Evolutionary conservation across 1,140 invertebrate genomes (phyloP).

Genomic region (Uloborus diversus): DNA sequence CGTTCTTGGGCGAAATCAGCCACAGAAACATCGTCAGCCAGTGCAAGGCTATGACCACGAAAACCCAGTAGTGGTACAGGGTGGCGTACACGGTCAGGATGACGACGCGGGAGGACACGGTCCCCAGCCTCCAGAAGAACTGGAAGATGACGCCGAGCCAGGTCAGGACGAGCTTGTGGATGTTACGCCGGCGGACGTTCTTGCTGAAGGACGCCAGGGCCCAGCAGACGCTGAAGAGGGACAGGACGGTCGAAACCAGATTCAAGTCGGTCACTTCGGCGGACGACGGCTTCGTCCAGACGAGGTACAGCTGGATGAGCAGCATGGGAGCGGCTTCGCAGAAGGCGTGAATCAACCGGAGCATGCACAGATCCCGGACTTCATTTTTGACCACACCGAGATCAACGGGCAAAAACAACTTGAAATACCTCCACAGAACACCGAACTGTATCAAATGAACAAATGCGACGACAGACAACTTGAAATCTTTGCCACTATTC

Average conservation of each 20-base stretch:
- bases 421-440: conserved; percentile 88
- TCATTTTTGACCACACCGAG: conserved; percentile 83
- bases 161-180: conserved; percentile 83
- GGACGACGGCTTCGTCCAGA: conserved; percentile 65
- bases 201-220: conserved; percentile 89
- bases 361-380: conserved; percentile 79
- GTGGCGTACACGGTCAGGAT: conserved; percentile 86
- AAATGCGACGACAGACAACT: conserved; percentile 50
- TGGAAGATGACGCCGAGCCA: conserved; percentile 90
- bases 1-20: conserved; percentile 83
- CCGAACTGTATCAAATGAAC: conserved; percentile 82
- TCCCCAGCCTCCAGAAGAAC: conserved; percentile 79
- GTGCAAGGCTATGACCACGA: conserved; percentile 80
- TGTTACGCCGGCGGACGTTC: conserved; percentile 80
- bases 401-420: conserved; percentile 85
- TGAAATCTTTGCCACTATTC: conserved; percentile 36
- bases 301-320: conserved; percentile 80
- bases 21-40: conserved; percentile 87
- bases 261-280: conserved; percentile 78
- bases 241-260: conserved; percentile 81
- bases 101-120: conserved; percentile 80
- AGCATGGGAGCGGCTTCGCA: conserved; percentile 87
- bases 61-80: conserved; percentile 83
- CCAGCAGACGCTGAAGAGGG: conserved; percentile 88
- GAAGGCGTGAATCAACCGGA: conserved; percentile 86